phyloP scores from a whole-genome alignment of 1,140 invertebrate species.

The Holcopasites calliopsidis region DNA sequence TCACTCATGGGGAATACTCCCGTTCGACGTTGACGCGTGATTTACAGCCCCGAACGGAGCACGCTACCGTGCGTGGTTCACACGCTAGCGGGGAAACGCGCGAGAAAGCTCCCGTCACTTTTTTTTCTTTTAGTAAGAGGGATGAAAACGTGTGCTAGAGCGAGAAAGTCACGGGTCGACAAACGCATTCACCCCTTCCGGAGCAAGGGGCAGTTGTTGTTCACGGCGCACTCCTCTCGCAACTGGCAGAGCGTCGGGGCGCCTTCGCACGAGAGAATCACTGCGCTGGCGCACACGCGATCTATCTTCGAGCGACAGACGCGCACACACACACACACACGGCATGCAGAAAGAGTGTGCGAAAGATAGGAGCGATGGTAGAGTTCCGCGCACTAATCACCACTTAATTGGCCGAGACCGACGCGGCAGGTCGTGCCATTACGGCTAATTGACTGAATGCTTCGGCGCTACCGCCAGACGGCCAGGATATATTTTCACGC shows the following conservation, averaged over 20 bases:
- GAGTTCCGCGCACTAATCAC: conserved; percentile 66
- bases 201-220: not conserved
- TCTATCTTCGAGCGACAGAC: conserved; percentile 19
- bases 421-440: conserved; percentile 67
- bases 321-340: not conserved
- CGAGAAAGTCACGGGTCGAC: no score
- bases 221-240: not conserved
- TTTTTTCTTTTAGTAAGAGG: no score
- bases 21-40: conserved; percentile 54
- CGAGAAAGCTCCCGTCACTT: not conserved
- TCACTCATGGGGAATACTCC: conserved; percentile 52
- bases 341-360: not conserved
- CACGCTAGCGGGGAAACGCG: no score
- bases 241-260: conserved; percentile 13
- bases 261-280: not conserved
- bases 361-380: conserved; percentile 31
- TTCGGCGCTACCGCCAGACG: conserved; percentile 55
- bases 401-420: conserved; percentile 67
- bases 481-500: conserved; percentile 57
- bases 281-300: conserved; percentile 13
- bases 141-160: no score
- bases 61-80: not conserved
- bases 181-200: not conserved
- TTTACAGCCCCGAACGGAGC: conserved; percentile 43
- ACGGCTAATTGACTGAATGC: conserved; percentile 66